Evolutionary conservation across 2,113 vertebrate genomes (phyloP), one percentile per base, ranked within the genome.

Genomic region (Phyllostomus discolor): DNA sequence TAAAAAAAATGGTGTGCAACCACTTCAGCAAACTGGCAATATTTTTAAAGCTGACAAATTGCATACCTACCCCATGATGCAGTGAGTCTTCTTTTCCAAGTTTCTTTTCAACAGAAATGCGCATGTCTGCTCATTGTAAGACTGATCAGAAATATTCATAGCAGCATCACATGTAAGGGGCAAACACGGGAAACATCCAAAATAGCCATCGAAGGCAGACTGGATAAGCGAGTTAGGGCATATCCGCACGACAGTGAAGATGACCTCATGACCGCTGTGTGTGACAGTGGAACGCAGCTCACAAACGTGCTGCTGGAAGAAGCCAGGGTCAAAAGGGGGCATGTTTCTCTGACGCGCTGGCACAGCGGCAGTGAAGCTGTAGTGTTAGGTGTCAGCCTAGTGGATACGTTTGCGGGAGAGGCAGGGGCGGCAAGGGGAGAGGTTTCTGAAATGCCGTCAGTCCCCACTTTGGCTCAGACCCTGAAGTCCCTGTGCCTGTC

Each of bases 261-360:
- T 3, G 38, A 66, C 20, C n/a, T 15, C 10, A 1, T 0, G 52
- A 5, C 64, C 16, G 15, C 28, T 70, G 2, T 7, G 14, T 24
- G 35, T 0, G 19, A 64, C n/a, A n/a, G 11, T 0, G 0, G 5
- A 17, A 10, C 10, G 0, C 7, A 10, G 54, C 35, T 11, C 28
- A 17, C 48, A 54, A 48, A 59, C 0, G 1, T 14, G 14, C 19
- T 41, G 16, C 15, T 20, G 48, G 57, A 81, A 66, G 35, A 73
- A 93, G 67, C 4, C 38, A 2, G 38, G 41, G 69, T 90, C 31
- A 38, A 33, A 46, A 66, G 28, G 9, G 3, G 28, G 17, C 10
- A 33, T 9, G 26, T 15, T 50, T n/a, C 31, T n/a, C 48, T 11
- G 17, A 41, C 31, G 24, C 73, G 50, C 33, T 4, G 31, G 38